Base-by-base conservation (phyloP, 2,888 invertebrate genomes). In the Agonopterix arenella region DNA sequence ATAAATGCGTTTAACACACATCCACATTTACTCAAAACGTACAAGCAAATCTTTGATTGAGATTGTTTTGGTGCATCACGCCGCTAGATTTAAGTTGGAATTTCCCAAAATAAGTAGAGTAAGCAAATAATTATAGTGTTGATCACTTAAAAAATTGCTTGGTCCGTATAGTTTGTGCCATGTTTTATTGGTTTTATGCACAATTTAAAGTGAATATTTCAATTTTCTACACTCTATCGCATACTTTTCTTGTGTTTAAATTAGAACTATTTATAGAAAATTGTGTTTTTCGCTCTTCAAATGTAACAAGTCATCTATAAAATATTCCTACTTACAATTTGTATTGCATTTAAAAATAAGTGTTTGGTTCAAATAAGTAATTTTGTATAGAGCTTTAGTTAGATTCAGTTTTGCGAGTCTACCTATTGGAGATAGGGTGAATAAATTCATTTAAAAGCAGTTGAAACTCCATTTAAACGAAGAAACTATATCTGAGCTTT, bases 201-300 rank as follows among this genome's bases (percentile, higher is more conserved):
- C 45, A 51, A 53, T 58, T 52, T 49, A 18, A 56, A 70, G 65
- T 73, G 64, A 67, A 74, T 73, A 74, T 70, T 76, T 72, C 60
- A 60, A 79, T 86, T 89, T 89, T 88, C 88, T 89, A 89, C 88
- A 88, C 88, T 88, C 76, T 86, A 86, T 89, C 86, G 71, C 73
- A 16, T 38, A 46, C 11, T n/a, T 45, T 28, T 28, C 28, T 28
- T 28, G 28, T 28, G 28, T 28, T 28, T 28, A 7, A 28, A 28
- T 7, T 28, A 28, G 28, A 28, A 28, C 28, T 28, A 28, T 28
- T 28, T 5, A 28, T 28, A 38, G 9, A 43, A 11, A 43, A 43
- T 43, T 43, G 11, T 43, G 13, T 11, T 43, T 43, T 45, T 45
- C n/a, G 11, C 9, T 47, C 48, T 43, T 38, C 44, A 44, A 28